These are phyloP conservation scores for Lamellibrachia satsuma DNA, from an alignment of 2,888 invertebrate species.

Conservation along the genomic window DNA sequence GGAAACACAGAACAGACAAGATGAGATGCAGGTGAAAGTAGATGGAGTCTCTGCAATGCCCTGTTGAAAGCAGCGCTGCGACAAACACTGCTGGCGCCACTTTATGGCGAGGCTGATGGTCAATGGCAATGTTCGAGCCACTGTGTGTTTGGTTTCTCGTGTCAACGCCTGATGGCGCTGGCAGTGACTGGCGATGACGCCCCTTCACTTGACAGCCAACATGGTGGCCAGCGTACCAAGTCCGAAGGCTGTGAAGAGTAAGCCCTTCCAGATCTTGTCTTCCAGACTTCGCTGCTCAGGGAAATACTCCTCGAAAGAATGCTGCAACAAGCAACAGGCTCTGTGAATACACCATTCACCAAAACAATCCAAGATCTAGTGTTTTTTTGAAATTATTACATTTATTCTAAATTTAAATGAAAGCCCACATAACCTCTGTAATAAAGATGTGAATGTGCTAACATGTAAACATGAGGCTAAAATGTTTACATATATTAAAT, in stretches of 20 bases:
- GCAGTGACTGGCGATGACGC: neutral
- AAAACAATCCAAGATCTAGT: neutral
- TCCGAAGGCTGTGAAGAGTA: conserved; percentile 59
- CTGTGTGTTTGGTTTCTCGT: neutral
- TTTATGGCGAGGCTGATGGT: neutral
- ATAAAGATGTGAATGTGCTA: neutral
- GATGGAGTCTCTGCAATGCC: neutral
- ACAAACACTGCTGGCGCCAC: neutral
- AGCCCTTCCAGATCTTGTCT: conserved; percentile 60
- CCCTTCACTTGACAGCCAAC: conserved; percentile 40
- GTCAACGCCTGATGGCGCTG: neutral
- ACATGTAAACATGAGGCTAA: no score
- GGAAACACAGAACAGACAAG: neutral
- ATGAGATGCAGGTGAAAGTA: neutral
- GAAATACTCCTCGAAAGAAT: conserved; percentile 59
- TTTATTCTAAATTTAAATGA: neutral
- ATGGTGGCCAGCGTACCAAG: conserved; percentile 60
- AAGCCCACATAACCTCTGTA: neutral
- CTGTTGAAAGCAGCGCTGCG: neutral
- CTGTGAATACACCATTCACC: neutral
- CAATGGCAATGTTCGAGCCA: neutral
- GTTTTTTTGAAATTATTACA: no score
- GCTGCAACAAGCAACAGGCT: conserved; percentile 47
- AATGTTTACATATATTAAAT: neutral
- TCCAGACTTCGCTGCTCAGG: conserved; percentile 57